phyloP scores from a whole-genome alignment of 30 jellyfish, hydroid and myxozoan species.

The Morbakka virulenta region DNA sequence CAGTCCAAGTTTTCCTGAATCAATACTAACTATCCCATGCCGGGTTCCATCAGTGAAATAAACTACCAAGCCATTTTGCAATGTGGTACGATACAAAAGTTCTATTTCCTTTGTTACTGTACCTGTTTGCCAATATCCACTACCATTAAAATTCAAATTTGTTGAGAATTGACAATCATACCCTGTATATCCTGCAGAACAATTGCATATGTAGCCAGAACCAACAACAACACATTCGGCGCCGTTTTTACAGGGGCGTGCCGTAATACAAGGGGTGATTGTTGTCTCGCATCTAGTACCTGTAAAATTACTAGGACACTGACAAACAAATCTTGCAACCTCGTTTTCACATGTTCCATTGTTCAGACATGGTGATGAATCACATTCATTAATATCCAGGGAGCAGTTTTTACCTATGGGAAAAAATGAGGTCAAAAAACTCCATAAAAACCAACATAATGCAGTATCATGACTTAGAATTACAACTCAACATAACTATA shows the following conservation, averaged over 20 bases:
- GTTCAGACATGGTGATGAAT: slow-evolving; percentile 71
- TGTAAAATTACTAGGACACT: slow-evolving; percentile 48
- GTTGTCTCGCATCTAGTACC: slow-evolving; percentile 61
- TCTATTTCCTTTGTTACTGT: not conserved
- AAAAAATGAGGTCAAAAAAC: not conserved
- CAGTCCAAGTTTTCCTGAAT: too few species aligned
- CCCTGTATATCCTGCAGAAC: slow-evolving; percentile 53
- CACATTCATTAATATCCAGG: slow-evolving; percentile 65
- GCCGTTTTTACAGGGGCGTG: slow-evolving; percentile 70
- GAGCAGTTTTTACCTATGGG: slow-evolving; percentile 73
- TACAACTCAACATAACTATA: too few species aligned
- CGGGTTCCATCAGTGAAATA: not conserved
- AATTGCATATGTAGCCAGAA: slow-evolving; percentile 35
- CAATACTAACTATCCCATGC: too few species aligned
- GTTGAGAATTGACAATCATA: slow-evolving; percentile 41
- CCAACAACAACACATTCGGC: slow-evolving; percentile 48
- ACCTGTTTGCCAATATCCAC: slow-evolving; percentile 17
- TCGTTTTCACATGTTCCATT: slow-evolving; percentile 70
- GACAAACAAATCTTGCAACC: slow-evolving; percentile 43
- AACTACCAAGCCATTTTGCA: slow-evolving; percentile 32
- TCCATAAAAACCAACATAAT: not conserved
- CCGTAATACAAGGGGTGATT: slow-evolving; percentile 40
- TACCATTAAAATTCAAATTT: slow-evolving; percentile 38
- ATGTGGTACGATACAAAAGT: slow-evolving; percentile 32
- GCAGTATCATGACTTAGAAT: not conserved